phyloP scores from a whole-genome alignment of 23 tunicate genomes.

The Clavelina lepadiformis region DNA sequence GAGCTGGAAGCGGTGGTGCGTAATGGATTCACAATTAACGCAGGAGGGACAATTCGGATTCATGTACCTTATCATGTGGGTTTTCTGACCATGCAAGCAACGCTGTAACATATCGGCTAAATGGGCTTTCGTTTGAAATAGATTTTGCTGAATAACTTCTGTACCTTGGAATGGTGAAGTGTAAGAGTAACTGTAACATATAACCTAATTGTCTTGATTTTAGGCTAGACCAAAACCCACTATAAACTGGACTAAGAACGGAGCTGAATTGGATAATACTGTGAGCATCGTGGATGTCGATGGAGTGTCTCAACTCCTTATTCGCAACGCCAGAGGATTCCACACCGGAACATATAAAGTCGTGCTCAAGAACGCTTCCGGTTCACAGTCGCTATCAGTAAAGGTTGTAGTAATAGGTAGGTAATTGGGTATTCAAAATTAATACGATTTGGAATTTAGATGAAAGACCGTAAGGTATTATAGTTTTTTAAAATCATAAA shows the following conservation, averaged over 20 bases:
- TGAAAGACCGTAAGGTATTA: background rate
- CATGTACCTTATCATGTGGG: constrained; percentile 91
- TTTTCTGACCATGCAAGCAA: too few species aligned
- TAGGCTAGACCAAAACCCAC: constrained; percentile 85
- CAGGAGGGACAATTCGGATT: constrained; percentile 88
- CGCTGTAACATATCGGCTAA: too few species aligned
- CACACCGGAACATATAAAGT: constrained; percentile 83
- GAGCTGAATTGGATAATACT: constrained; percentile 49
- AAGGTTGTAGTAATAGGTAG: constrained; percentile 60
- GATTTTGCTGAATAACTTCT: background rate
- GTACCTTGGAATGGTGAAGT: too few species aligned
- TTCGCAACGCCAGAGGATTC: constrained; percentile 50
- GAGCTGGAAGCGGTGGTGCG: constrained; percentile 75
- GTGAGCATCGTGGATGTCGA: constrained; percentile 53
- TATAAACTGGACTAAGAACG: constrained; percentile 64
- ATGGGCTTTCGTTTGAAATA: too few species aligned
- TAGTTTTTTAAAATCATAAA: background rate
- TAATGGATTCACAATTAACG: constrained; percentile 80
- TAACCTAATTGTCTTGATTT: background rate
- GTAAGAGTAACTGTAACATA: too few species aligned
- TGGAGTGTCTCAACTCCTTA: constrained; percentile 68
- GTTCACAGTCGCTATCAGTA: constrained; percentile 46
- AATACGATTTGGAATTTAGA: too few species aligned
- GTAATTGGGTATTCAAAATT: too few species aligned
- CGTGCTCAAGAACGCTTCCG: constrained; percentile 63